phyloP scores from a whole-genome alignment of 2,888 invertebrate species.

The Amiota communis region DNA sequence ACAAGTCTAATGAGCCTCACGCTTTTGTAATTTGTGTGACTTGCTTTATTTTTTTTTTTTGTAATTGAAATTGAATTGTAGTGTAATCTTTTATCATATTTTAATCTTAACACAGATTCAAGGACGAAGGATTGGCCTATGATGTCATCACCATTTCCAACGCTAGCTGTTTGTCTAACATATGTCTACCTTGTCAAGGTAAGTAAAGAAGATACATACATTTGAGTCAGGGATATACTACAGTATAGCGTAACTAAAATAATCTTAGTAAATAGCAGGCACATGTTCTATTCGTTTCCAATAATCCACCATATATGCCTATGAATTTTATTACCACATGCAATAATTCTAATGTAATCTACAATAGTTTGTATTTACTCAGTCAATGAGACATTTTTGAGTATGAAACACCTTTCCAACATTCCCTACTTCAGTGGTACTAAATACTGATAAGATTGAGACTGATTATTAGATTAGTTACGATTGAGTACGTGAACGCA shows the following conservation, averaged over 20 bases:
- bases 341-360: too few species aligned
- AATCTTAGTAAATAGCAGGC: too few species aligned
- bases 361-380: too few species aligned
- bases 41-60: neutral
- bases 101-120: slow-evolving; percentile 79
- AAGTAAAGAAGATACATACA: slow-evolving; percentile 56
- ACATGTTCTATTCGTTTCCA: too few species aligned
- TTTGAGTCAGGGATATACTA: slow-evolving; percentile 46
- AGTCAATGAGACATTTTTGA: too few species aligned
- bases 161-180: slow-evolving; percentile 88
- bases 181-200: slow-evolving; percentile 94
- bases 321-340: too few species aligned
- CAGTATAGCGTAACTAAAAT: too few species aligned
- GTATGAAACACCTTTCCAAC: too few species aligned
- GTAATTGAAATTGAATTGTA: neutral
- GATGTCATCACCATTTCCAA: slow-evolving; percentile 95
- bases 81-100: slow-evolving; percentile 34
- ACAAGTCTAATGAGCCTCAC: neutral
- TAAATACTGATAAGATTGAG: too few species aligned
- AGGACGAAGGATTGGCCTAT: slow-evolving; percentile 93
- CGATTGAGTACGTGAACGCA: neutral
- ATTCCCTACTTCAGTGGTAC: too few species aligned
- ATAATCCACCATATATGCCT: too few species aligned
- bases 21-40: neutral
- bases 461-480: too few species aligned